A percentile compares a stretch with the other conserved stretches of the same genome.
These are phyloP conservation scores for Riparia riparia DNA, from an alignment of 2,113 vertebrate genomes.

Conservation along the genomic window DNA sequence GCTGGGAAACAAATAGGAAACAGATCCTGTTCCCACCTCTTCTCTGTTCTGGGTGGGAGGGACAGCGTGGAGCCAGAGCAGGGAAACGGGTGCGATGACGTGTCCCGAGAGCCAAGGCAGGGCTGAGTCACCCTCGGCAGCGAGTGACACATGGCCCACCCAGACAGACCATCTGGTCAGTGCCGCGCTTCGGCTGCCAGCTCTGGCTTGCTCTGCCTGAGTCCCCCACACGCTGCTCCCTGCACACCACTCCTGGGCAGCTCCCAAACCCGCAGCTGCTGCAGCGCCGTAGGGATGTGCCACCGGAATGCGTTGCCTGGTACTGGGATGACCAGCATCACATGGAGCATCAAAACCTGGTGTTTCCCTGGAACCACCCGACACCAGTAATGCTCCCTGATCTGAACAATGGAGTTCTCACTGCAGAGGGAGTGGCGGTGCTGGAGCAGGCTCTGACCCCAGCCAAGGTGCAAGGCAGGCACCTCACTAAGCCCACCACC, in stretches of 20 bases:
- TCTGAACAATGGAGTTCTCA: background rate
- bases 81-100: background rate
- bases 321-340: background rate
- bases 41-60: background rate
- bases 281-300: rapidly evolving
- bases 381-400: background rate
- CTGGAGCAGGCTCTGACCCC: background rate
- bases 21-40: background rate
- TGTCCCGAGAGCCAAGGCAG: background rate
- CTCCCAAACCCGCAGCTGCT: background rate
- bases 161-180: background rate
- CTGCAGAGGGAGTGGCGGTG: background rate
- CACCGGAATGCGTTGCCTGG: rapidly evolving
- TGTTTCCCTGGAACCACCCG: background rate
- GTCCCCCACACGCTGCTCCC: background rate
- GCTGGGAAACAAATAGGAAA: background rate
- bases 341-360: rapidly evolving
- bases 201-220: background rate
- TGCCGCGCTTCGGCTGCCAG: background rate
- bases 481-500: background rate
- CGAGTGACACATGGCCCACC: rapidly evolving
- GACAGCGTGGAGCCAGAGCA: rapidly evolving
- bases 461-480: background rate
- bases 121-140: background rate
- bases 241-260: rapidly evolving